phyloP scores from a whole-genome alignment of 2,113 vertebrate species.

The Corythoichthys intestinalis region DNA sequence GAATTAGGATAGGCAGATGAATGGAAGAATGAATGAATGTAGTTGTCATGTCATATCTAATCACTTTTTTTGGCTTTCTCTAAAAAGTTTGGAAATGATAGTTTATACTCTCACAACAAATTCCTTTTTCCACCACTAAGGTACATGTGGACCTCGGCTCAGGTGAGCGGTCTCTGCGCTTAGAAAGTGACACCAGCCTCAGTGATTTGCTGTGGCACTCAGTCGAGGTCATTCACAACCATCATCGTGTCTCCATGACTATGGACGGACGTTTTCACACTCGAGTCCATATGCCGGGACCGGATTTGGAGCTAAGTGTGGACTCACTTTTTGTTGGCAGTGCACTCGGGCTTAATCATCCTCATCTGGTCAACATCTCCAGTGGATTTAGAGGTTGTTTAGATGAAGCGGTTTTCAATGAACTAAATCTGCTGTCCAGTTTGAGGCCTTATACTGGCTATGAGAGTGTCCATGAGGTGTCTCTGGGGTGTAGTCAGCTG shows the following conservation, averaged over 20 bases:
- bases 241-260: constrained; percentile 66
- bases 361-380: constrained; percentile 55
- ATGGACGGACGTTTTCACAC: constrained; percentile 70
- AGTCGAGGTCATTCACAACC: constrained; percentile 70
- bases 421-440: constrained; percentile 74
- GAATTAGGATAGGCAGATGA: no score
- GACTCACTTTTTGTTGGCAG: constrained; percentile 79
- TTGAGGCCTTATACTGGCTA: constrained; percentile 77
- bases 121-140: constrained; percentile 47
- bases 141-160: constrained; percentile 76
- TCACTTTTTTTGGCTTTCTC: not conserved
- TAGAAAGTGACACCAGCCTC: constrained; percentile 68
- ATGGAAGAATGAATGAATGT: not conserved
- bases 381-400: constrained; percentile 79
- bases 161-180: constrained; percentile 67
- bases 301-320: constrained; percentile 70
- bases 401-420: constrained; percentile 79
- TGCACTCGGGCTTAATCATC: constrained; percentile 55
- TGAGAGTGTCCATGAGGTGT: constrained; percentile 81
- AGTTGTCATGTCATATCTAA: not conserved
- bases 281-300: constrained; percentile 61
- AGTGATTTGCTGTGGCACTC: constrained; percentile 81
- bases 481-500: constrained; percentile 78
- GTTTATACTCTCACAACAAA: not conserved
- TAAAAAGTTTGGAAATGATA: not conserved